Conservation (phyloP, 2,888 invertebrate genomes). For the Cosmia pyralina region DNA sequence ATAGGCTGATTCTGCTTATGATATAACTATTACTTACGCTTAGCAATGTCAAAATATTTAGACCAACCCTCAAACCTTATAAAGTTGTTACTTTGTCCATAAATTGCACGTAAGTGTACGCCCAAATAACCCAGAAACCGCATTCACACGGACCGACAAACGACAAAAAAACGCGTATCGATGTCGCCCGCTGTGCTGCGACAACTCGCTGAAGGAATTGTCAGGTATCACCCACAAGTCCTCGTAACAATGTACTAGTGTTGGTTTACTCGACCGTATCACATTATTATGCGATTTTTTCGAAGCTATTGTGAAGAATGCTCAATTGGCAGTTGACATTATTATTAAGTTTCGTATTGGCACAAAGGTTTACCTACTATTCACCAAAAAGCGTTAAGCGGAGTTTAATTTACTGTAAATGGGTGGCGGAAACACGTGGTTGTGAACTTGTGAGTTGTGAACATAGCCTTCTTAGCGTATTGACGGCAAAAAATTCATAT, state of each 20-base stretch:
- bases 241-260: constrained; percentile 53
- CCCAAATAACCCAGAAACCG: constrained; percentile 79
- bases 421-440: constrained; percentile 41
- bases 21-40: too few species aligned
- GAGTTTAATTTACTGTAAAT: constrained; percentile 57
- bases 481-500: too few species aligned
- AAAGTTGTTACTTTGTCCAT: constrained; percentile 4
- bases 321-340: constrained; percentile 68
- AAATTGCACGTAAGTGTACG: constrained; percentile 54
- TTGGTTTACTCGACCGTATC: constrained; percentile 58
- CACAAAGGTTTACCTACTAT: constrained; percentile 30
- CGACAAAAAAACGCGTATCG: constrained; percentile 61
- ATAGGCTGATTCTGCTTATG: too few species aligned
- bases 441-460: constrained; percentile 15
- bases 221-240: constrained; percentile 63
- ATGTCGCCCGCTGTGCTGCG: constrained; percentile 71
- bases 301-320: constrained; percentile 46
- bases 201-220: constrained; percentile 64
- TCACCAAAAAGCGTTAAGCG: constrained; percentile 55
- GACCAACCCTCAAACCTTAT: neutral
- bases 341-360: constrained; percentile 54
- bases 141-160: constrained; percentile 71
- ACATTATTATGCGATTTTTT: constrained; percentile 56
- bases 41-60: constrained; percentile 11
- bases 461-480: neutral